Conservation (phyloP, 2,113 vertebrate species). For the Pangasianodon gigas region DNA sequence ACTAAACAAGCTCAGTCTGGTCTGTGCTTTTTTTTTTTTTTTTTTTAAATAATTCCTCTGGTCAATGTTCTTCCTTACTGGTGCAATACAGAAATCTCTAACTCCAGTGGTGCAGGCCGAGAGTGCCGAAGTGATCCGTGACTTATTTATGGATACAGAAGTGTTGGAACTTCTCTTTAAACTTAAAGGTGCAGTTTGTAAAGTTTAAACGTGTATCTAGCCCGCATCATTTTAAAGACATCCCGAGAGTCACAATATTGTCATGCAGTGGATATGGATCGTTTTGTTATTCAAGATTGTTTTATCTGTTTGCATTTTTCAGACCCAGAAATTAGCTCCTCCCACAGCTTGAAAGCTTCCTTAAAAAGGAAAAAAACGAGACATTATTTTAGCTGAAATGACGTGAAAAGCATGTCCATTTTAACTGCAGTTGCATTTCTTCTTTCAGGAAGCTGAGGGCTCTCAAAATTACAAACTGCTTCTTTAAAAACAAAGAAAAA, state of each 20-base stretch:
- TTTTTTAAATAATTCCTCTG: neutral
- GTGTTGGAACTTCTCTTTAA: neutral
- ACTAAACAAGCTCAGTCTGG: constrained; percentile 35
- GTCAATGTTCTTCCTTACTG: constrained; percentile 24
- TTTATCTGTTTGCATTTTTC: neutral
- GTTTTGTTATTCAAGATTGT: neutral
- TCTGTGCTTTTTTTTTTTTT: neutral
- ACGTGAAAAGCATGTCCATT: neutral
- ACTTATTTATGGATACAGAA: constrained; percentile 33
- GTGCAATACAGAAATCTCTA: constrained; percentile 48
- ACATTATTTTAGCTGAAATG: too few species aligned
- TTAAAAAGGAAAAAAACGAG: neutral
- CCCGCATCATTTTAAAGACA: neutral
- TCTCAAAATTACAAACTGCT: neutral
- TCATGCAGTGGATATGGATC: neutral
- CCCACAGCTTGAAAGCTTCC: neutral
- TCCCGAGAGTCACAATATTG: neutral
- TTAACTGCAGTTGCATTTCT: neutral
- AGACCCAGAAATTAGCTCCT: neutral
- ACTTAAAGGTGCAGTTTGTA: neutral
- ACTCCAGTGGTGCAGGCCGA: neutral
- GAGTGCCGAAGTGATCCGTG: neutral
- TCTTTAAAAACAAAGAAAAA: neutral
- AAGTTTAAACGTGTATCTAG: neutral
- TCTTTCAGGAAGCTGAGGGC: neutral